Evolutionary conservation across 2,797 vertebrate genomes (phyloP).

Genomic region (Gobio occitaniae): DNA sequence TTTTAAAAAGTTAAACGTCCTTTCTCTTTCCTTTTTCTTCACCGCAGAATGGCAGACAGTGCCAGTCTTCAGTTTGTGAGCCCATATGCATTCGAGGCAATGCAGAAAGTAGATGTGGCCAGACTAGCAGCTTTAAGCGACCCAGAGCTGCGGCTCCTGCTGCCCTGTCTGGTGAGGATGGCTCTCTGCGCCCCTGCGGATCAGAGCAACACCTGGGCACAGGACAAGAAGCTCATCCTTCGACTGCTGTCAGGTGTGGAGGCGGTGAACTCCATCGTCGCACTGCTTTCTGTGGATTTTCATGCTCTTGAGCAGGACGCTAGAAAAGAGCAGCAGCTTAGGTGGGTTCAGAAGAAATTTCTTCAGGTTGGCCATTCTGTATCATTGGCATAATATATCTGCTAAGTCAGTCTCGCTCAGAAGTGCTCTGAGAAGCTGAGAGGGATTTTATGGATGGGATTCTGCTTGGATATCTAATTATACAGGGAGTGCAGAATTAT

Average conservation of each 20-base stretch:
- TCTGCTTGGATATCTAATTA: not conserved
- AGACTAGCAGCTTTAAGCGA: constrained; percentile 91
- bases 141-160: constrained; percentile 90
- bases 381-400: not conserved
- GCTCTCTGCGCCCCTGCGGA: constrained; percentile 96
- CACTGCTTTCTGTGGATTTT: constrained; percentile 94
- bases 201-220: constrained; percentile 96
- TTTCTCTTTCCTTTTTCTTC: not conserved
- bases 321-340: constrained; percentile 95
- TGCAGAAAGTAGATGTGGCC: constrained; percentile 97
- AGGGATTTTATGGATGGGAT: not conserved
- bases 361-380: not conserved
- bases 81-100: constrained; percentile 94
- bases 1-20: not conserved
- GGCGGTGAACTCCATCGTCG: constrained; percentile 97
- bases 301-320: constrained; percentile 98
- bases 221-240: constrained; percentile 98
- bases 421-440: not conserved
- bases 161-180: constrained; percentile 97
- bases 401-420: not conserved
- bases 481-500: too few species aligned
- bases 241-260: constrained; percentile 96
- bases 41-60: constrained; percentile 83
- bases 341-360: constrained; percentile 72
- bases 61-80: constrained; percentile 92